Evolutionary conservation across 1,140 invertebrate genomes (phyloP).

Genomic region (Trissolcus basalis): DNA sequence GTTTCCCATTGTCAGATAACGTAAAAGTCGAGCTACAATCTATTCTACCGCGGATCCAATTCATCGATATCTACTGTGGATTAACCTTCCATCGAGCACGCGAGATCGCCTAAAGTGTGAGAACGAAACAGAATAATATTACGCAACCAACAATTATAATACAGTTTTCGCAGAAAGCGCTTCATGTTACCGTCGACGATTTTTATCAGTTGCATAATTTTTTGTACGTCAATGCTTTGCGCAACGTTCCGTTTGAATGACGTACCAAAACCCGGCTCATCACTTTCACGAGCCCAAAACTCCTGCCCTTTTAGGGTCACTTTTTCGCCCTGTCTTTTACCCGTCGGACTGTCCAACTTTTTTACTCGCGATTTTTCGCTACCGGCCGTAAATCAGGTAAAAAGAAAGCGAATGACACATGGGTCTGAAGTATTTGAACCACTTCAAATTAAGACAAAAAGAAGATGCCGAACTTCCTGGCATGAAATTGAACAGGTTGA

Average conservation of each 20-base stretch:
- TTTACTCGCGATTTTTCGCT: constrained; percentile 18
- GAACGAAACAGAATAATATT: constrained; percentile 22
- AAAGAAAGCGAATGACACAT: constrained; percentile 20
- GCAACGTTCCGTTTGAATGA: constrained; percentile 28
- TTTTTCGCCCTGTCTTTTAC: constrained; percentile 27
- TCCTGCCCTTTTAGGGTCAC: constrained; percentile 12
- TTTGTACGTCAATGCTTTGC: constrained; percentile 24
- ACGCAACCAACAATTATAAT: constrained; percentile 39
- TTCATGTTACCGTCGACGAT: constrained; percentile 27
- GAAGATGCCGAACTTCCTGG: too few relatives aligned
- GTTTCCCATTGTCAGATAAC: too few relatives aligned
- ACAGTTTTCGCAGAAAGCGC: constrained; percentile 32
- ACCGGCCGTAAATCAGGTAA: constrained; percentile 22
- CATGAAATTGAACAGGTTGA: too few relatives aligned
- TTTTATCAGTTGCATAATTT: constrained; percentile 41
- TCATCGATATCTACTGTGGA: too few relatives aligned
- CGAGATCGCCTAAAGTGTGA: constrained; percentile 34
- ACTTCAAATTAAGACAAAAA: not conserved
- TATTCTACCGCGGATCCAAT: not conserved
- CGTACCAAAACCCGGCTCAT: constrained; percentile 27
- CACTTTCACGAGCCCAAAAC: constrained; percentile 40
- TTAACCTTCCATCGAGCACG: not conserved
- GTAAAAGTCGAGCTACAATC: not conserved
- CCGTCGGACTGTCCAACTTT: constrained; percentile 1
- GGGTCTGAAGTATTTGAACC: too few relatives aligned